Percentiles rank a stretch among this genome's conserved stretches.
Evolutionary conservation across 2,113 vertebrate genomes (phyloP).

Genomic region (Sander vitreus): DNA sequence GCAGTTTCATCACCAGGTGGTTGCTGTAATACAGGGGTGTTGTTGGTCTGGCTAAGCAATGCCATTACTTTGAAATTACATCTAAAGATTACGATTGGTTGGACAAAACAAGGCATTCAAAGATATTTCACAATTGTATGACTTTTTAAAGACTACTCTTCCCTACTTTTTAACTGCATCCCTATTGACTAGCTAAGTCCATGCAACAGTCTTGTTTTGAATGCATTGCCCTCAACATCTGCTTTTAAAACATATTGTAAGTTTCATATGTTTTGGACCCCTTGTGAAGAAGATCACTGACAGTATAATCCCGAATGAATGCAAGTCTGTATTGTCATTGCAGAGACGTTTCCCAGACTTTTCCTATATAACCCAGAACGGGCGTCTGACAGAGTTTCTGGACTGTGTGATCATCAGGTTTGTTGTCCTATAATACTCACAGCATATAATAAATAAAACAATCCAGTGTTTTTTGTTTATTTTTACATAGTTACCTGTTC

Average conservation of each 20-base stretch:
- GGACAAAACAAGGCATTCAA: not conserved
- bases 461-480: not conserved
- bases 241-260: not conserved
- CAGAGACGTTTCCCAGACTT: conserved; percentile 98
- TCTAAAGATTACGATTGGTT: not conserved
- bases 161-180: too few species aligned
- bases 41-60: not conserved
- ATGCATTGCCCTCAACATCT: too few species aligned
- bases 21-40: too few species aligned
- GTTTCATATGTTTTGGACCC: not conserved
- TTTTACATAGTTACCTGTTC: not conserved
- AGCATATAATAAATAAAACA: not conserved
- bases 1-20: not conserved
- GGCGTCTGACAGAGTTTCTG: conserved; percentile 94
- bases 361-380: conserved; percentile 95
- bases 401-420: conserved; percentile 99
- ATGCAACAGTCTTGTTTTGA: too few species aligned
- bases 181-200: too few species aligned
- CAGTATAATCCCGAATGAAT: not conserved
- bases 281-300: not conserved
- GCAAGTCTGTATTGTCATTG: conserved; percentile 6
- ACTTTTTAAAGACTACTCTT: not conserved
- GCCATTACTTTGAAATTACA: not conserved
- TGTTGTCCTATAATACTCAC: not conserved
- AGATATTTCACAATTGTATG: not conserved